These are phyloP conservation scores for Halictus ligatus DNA, from an alignment of 2,888 invertebrate genomes.

Conservation along the genomic window DNA sequence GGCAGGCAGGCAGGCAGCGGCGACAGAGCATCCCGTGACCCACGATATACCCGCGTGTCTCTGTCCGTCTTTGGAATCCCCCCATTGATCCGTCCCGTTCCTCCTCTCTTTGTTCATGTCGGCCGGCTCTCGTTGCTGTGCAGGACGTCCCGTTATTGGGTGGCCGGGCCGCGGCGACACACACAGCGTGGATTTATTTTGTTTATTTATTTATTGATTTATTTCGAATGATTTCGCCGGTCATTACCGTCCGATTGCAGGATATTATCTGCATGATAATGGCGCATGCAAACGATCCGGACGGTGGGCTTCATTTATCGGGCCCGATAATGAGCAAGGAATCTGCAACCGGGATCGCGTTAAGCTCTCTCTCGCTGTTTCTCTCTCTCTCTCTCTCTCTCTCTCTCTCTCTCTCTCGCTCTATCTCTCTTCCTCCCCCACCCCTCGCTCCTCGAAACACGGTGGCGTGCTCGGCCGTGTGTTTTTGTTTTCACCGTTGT, in stretches of 20 bases:
- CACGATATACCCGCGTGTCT: constrained; percentile 18
- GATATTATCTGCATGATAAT: constrained; percentile 57
- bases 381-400: not conserved
- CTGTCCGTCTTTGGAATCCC: constrained; percentile 14
- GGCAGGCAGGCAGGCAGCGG: constrained; percentile 24
- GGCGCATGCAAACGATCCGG: constrained; percentile 49
- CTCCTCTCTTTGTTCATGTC: not conserved
- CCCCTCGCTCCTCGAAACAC: not conserved
- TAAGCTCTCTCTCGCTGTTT: not conserved
- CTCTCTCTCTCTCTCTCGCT: no score
- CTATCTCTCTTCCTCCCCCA: no score
- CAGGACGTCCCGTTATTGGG: constrained; percentile 51
- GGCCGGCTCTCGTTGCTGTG: not conserved
- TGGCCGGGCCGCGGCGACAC: not conserved
- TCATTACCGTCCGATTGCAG: constrained; percentile 47
- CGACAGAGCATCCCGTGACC: constrained; percentile 22
- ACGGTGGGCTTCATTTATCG: constrained; percentile 49
- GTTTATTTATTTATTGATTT: constrained; percentile 58
- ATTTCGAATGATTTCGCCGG: constrained; percentile 47
- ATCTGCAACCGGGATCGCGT: constrained; percentile 27
- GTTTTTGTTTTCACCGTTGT: not conserved
- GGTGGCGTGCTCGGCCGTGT: not conserved
- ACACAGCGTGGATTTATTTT: constrained; percentile 42
- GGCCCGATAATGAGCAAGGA: constrained; percentile 46
- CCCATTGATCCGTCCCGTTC: not conserved